These are phyloP conservation scores for Pentamera pediparva DNA, from an alignment of 53 echinoderm and acorn worm genomes.

Conservation along the genomic window DNA sequence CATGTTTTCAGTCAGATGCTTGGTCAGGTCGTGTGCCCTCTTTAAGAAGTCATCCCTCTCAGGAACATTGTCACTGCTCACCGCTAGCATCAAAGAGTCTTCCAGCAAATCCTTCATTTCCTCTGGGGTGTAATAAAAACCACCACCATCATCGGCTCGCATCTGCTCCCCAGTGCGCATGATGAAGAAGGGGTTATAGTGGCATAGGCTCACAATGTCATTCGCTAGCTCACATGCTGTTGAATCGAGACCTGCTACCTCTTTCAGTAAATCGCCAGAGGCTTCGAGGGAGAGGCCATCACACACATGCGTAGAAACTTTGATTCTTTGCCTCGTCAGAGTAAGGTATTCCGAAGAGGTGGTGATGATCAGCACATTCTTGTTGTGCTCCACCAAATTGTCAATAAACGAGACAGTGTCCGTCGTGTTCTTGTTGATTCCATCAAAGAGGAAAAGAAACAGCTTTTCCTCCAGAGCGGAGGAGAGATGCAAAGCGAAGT, in stretches of 20 bases:
- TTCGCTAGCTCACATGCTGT: background rate
- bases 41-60: background rate
- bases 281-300: background rate
- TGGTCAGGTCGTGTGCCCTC: background rate
- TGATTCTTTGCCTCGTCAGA: background rate
- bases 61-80: background rate
- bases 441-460: conserved; percentile 18
- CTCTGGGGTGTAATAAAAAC: background rate
- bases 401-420: background rate
- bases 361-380: background rate
- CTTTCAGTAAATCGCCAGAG: background rate
- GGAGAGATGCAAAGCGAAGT: background rate
- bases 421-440: background rate
- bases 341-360: background rate
- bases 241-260: background rate
- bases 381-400: background rate
- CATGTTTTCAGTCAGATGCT: background rate
- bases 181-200: conserved; percentile 13
- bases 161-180: background rate
- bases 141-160: background rate
- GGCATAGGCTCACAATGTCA: background rate
- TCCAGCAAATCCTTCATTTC: background rate
- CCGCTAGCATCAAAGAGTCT: background rate
- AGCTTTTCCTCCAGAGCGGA: background rate
- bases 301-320: background rate